Base-by-base conservation (phyloP, 2,797 vertebrate species). In the Champsocephalus esox region DNA sequence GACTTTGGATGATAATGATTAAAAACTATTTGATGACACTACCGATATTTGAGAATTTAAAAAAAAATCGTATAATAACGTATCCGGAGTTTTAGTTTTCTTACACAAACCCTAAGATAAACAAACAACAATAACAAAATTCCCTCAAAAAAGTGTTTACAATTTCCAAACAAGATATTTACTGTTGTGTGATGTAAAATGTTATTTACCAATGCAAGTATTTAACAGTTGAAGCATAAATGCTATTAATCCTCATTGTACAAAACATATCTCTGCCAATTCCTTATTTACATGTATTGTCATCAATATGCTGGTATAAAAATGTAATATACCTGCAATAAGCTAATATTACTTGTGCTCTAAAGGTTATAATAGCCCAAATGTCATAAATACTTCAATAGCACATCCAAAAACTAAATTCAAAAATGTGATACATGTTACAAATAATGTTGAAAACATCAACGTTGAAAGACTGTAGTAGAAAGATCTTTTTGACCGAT, bases 261-360 rank as follows among this genome's bases (percentile, higher is more conserved):
- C 12, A 44, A 44, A 58, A 58, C 10, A 24, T 16, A 9, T 62
- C 2, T 28, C 16, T 62, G 24, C 45, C 45, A 49, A 34, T n/a
- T 34, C 45, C 12, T 5, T 34, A 34, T 16, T 3, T 43, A 5
- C 10, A 10, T 14, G 11, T 43, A 3, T 11, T 38, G 24, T 16
- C n/a, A 46, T 52, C 8, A 21, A 71, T 45, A 0, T 1, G 9
- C 41, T 32, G 10, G 38, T 24, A 54, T 10, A 41, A 28, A 28
- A 28, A 28, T 28, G 28, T 21, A 50, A 21, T 14, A 12, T 32
- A 41, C 32, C 0, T 59, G 0, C 12, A 57, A 24, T n/a, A 17
- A 46, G n/a, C 50, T 68, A 34, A 50, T 41, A 21, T 0, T 12
- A 0, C 9, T 41, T 3, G 0, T 6, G 11, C 12, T 32, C 51